Conservation (phyloP, 2,113 vertebrate genomes). For the Pseudolaguvia tuberculata region DNA sequence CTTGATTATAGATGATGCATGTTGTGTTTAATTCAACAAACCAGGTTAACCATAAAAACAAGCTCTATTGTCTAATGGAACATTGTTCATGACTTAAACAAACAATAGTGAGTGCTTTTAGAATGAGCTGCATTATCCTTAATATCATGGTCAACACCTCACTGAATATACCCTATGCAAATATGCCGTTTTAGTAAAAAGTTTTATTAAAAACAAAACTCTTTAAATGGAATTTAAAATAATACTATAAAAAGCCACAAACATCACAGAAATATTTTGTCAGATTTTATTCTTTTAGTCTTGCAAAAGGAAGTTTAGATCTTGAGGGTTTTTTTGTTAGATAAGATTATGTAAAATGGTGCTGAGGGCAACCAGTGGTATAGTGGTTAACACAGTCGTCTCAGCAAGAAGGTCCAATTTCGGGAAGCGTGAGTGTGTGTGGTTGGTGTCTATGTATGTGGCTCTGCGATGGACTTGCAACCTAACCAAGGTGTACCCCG, state of each 20-base stretch:
- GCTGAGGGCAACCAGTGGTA: no score
- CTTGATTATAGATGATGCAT: not conserved
- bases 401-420: no score
- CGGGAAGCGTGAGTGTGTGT: no score
- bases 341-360: not conserved
- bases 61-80: no score
- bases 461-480: no score
- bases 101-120: not conserved
- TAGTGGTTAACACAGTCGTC: no score
- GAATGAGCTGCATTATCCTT: not conserved
- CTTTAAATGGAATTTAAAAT: no score
- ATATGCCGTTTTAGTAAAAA: not conserved
- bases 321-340: not conserved
- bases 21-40: not conserved
- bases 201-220: not conserved
- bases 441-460: no score
- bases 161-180: not conserved
- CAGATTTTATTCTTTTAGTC: not conserved
- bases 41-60: slow-evolving; percentile 8
- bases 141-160: not conserved
- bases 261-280: not conserved
- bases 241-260: no score
- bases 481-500: no score
- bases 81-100: not conserved
- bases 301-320: not conserved